Base-by-base conservation (phyloP, 2,797 vertebrate genomes). In the Sebastes hubbsi region DNA sequence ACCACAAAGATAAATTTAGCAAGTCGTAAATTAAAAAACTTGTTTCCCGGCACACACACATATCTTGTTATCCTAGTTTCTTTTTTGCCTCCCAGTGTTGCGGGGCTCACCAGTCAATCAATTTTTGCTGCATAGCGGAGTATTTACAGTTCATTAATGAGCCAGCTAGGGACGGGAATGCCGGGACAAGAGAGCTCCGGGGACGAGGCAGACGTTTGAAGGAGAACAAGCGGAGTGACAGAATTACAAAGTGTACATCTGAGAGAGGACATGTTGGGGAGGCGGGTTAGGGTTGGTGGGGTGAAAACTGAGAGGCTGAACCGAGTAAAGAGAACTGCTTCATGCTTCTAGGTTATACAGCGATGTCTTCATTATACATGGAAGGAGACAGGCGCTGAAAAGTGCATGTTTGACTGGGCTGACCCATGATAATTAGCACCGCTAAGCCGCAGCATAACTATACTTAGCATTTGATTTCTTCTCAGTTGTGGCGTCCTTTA, bases 141-240 rank as follows among this genome's bases (percentile, higher is more conserved):
- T 91, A 91, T 92, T 93, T 91, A 93, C 92, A 85, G 84, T 90
- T 89, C 89, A 91, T 91, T 94, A 93, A 93, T 91, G 90, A 92
- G 89, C 83, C 88, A 65, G 82, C 89, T 9, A 64, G 90, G 90
- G 91, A 93, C 64, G 2, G 68, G 78, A 29, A 83, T 67, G 85
- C 77, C 9, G 56, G 78, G 70, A 87, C 46, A 3, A 3, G 62
- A 52, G 78, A 54, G 82, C 89, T 87, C 85, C 58, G 13, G 85
- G 83, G 90, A 91, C 62, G 1, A 38, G 58, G 72, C 54, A 76
- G 80, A 81, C 83, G 10, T 90, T 87, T 92, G 87, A 91, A 91
- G 82, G 81, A 75, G 77, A 89, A 74, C 75, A 75, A 79, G 85
- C 9, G 1, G 58, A 87, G 77, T 79, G 83, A 83, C 82, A 69